Base-by-base conservation (phyloP, 2,888 invertebrate genomes). In the Lymantria monacha region DNA sequence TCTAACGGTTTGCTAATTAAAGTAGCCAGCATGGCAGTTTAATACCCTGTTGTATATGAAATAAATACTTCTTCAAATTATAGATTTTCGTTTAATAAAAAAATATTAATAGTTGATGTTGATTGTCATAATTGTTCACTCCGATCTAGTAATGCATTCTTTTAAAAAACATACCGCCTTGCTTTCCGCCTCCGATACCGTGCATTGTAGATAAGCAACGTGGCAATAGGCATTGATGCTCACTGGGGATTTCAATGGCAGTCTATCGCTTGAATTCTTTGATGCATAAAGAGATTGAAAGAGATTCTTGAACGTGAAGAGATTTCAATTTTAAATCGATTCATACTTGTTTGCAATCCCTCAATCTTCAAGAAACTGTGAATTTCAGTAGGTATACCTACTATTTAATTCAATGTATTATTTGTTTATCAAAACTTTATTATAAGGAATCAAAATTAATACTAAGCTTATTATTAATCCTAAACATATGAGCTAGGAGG, bases 161-260 rank as follows among this genome's bases (percentile, higher is more conserved):
- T 83, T 81, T 82, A 80, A 84, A n/a, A 83, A 78, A 59, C 63
- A 65, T 69, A 69, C 15, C 47, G 53, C 58, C 46, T 52, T 49
- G 55, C 48, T 48, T 57, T 42, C 22, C 41, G 59, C 52, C 59
- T 76, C 77, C 81, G 76, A 69, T 73, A 64, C 76, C 76, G 79
- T 79, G 79, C 77, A 80, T 77, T 81, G 82, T 71, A 81, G 87
- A 87, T 88, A 88, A 88, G 81, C 85, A 87, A 86, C 86, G 81
- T 81, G 79, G 85, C 87, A 88, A 87, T 87, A 87, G 85, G 87
- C 85, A 87, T 87, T 89, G 85, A 88, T 83, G 86, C 80, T 87
- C 88, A 79, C 83, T 71, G 74, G 86, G 84, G 85, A 87, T 79
- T 85, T 87, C 83, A 84, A 89, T 87, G 79, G 82, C 77, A 81